Evolutionary conservation across 2,888 invertebrate species (phyloP).

Genomic region (Scaptomyza polygonia): DNA sequence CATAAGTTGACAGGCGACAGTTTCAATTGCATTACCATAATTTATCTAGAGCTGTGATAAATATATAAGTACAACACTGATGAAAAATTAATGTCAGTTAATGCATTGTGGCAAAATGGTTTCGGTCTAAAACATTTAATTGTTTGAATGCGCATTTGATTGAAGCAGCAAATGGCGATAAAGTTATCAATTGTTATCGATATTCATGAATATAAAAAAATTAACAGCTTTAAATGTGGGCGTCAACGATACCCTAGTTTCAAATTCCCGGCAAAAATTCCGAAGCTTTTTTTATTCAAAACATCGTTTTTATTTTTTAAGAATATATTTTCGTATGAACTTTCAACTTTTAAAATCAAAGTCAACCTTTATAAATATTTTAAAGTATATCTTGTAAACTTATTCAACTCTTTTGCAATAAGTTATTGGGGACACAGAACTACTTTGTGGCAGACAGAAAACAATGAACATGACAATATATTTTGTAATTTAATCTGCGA

Average conservation of each 20-base stretch:
- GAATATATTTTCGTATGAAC: no score
- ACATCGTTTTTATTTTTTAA: no score
- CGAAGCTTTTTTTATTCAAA: no score
- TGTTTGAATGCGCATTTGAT: constrained; percentile 53
- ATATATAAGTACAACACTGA: constrained; percentile 11
- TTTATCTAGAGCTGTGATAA: constrained; percentile 49
- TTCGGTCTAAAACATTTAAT: constrained; percentile 43
- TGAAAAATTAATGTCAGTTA: constrained; percentile 52
- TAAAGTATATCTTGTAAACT: not conserved
- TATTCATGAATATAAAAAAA: constrained; percentile 11
- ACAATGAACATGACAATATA: constrained; percentile 69
- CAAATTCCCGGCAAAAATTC: not conserved
- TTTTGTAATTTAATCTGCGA: constrained; percentile 73
- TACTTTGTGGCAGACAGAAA: constrained; percentile 12
- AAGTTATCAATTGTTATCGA: constrained; percentile 31
- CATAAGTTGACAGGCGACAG: constrained; percentile 58
- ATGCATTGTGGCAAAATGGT: constrained; percentile 45
- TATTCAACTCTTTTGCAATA: not conserved
- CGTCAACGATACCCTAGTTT: not conserved
- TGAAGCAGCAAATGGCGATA: constrained; percentile 21
- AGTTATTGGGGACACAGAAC: not conserved
- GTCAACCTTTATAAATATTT: not conserved
- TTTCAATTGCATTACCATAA: constrained; percentile 71
- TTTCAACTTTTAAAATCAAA: no score
- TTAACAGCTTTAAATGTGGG: no score